phyloP scores from a whole-genome alignment of 1,140 invertebrate genomes.

The Aphaenogaster ashmeadi region DNA sequence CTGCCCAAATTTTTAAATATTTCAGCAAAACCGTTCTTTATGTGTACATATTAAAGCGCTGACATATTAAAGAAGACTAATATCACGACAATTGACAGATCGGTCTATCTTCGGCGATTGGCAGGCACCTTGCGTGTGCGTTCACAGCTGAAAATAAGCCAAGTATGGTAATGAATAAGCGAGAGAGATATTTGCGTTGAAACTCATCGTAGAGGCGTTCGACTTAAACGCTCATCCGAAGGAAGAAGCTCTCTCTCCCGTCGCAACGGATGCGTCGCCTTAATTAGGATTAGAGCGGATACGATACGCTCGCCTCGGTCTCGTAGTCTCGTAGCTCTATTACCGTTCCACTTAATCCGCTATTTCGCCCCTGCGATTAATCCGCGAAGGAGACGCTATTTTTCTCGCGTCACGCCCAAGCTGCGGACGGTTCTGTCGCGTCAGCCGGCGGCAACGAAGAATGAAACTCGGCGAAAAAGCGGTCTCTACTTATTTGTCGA shows the following conservation, averaged over 20 bases:
- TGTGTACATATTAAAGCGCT: background rate
- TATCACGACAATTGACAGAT: background rate
- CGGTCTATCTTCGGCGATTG: background rate
- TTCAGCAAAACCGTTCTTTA: too few species aligned
- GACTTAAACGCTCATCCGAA: slow-evolving; percentile 8
- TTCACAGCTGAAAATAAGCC: slow-evolving; percentile 8
- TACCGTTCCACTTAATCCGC: slow-evolving; percentile 42
- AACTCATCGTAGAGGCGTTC: background rate
- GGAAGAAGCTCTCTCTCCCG: slow-evolving; percentile 7
- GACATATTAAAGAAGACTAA: background rate
- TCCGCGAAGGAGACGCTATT: slow-evolving; percentile 6
- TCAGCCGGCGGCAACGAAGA: background rate
- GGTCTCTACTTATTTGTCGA: slow-evolving; percentile 49
- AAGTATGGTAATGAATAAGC: background rate
- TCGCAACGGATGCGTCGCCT: slow-evolving; percentile 45
- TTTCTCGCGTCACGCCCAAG: background rate
- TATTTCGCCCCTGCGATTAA: slow-evolving; percentile 39
- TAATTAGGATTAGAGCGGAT: slow-evolving; percentile 51
- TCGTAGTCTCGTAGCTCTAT: background rate
- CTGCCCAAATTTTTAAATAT: too few species aligned
- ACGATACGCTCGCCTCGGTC: slow-evolving; percentile 3
- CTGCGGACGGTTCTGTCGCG: background rate
- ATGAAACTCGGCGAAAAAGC: slow-evolving; percentile 35
- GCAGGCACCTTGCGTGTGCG: background rate
- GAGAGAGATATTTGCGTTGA: slow-evolving; percentile 3